Base-by-base conservation (phyloP, 2,113 vertebrate species). In the Asarcornis scutulata region DNA sequence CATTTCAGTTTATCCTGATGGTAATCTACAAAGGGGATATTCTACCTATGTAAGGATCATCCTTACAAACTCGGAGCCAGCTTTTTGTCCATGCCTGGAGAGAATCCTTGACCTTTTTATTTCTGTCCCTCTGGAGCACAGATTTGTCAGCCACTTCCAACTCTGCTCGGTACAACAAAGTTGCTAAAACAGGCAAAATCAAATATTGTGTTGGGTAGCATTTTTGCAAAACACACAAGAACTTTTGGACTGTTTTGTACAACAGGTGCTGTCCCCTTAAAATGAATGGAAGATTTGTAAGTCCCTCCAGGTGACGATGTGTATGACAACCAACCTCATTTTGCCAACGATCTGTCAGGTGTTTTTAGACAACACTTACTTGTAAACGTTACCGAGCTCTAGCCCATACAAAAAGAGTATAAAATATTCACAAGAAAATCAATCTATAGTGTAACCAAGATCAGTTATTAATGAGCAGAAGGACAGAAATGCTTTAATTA, bases 401-500 rank as follows among this genome's bases (percentile, higher is more conserved):
- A 80, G 74, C 40, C 27, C 29, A 32, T 7, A 16, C 53, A 56
- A 91, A 91, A 91, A 88, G 55, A 56, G 15, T 8, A 59, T 53
- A 62, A 86, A 83, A 69, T 9, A 94, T 56, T 14, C 7, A 56
- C 15, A 25, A 84, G 9, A 78, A 78, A 89, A 44, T 59, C 20
- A 69, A 74, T 23, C 42, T 31, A 7, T 15, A 64, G 26, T 34
- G 14, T 63, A 77, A 63, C 58, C 50, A 85, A 48, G 50, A n/a
- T 31, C 4, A 2, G 31, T 5, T 74, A 22, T 26, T 69, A 63
- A 63, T 38, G 40, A 81, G 78, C 23, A 69, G n/a, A 86, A 83
- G 32, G 63, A 42, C 23, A 81, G 79, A 86, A 83, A 88, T 84
- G 79, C 78, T 95, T 93, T 73, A 55, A 94, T 58, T 58, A 89